Evolutionary conservation across 2,113 vertebrate species (phyloP).

Genomic region (Podiceps cristatus): DNA sequence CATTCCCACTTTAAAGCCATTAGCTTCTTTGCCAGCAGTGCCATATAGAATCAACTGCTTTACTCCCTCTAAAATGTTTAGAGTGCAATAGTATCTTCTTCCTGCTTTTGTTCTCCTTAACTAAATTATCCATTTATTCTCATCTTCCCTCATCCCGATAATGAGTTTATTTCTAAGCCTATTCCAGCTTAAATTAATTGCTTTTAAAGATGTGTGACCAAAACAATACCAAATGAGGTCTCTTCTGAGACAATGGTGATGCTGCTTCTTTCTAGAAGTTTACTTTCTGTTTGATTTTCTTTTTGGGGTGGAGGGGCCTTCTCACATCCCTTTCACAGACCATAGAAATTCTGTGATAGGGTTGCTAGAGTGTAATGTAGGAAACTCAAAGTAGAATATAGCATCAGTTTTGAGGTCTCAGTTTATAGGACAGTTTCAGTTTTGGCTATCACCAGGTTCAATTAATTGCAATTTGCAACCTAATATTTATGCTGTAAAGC

Average conservation of each 20-base stretch:
- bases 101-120: neutral
- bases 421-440: neutral
- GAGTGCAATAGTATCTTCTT: neutral
- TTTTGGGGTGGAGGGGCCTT: fast-evolving
- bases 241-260: neutral
- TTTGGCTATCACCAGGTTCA: neutral
- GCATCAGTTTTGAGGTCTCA: neutral
- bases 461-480: neutral
- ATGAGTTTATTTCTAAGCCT: neutral
- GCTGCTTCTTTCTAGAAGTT: neutral
- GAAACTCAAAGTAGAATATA: neutral
- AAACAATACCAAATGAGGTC: neutral
- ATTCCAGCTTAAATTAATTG: neutral
- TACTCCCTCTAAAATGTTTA: neutral
- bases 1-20: neutral
- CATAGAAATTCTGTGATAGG: neutral
- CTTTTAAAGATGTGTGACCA: neutral
- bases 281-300: neutral
- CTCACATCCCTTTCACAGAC: neutral
- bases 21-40: neutral
- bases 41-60: neutral
- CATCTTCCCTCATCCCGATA: neutral
- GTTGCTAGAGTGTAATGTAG: neutral
- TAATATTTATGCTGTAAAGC: neutral
- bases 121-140: neutral